These are phyloP conservation scores for Drosophila bocki DNA, from an alignment of 1,140 invertebrate species.

Conservation along the genomic window DNA sequence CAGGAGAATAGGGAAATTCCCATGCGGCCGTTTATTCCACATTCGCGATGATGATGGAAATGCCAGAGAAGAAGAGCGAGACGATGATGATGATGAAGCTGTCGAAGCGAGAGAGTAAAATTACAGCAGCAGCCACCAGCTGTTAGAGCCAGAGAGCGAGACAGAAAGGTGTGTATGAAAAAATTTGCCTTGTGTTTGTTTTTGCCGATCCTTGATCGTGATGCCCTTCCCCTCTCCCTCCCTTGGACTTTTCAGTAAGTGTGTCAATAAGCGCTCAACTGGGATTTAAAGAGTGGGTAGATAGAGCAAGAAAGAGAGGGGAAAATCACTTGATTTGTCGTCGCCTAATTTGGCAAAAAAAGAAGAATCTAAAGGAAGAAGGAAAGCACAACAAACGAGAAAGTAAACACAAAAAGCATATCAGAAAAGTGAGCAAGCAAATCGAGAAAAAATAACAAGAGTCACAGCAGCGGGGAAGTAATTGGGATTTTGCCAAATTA, in stretches of 20 bases:
- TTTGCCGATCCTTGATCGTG: slow-evolving; percentile 37
- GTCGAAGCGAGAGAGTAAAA: slow-evolving; percentile 18
- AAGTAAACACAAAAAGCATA: slow-evolving; percentile 1
- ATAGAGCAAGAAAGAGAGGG: not conserved
- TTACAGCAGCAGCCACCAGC: slow-evolving; percentile 14
- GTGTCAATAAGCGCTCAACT: slow-evolving; percentile 52
- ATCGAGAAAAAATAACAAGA: not conserved
- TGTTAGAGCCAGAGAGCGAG: slow-evolving; percentile 26
- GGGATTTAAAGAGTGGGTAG: slow-evolving; percentile 5
- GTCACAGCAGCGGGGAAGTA: not conserved
- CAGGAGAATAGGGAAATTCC: slow-evolving; percentile 59
- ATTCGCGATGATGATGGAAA: slow-evolving; percentile 45
- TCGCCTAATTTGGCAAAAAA: slow-evolving; percentile 67
- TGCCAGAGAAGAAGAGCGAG: slow-evolving; percentile 14
- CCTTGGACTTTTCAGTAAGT: slow-evolving; percentile 63
- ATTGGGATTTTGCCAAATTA: not conserved
- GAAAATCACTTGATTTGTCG: slow-evolving; percentile 43
- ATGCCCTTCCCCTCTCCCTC: slow-evolving; percentile 11
- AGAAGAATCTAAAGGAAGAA: not conserved
- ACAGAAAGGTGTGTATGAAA: slow-evolving; percentile 9
- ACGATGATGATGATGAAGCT: slow-evolving; percentile 19
- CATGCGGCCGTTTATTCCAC: slow-evolving; percentile 71
- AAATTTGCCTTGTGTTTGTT: not conserved
- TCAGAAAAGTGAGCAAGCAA: slow-evolving; percentile 5
- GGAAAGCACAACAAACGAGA: slow-evolving; percentile 18